Base-by-base conservation (phyloP, 2,888 invertebrate species). In the Cryptosula pallasiana region DNA sequence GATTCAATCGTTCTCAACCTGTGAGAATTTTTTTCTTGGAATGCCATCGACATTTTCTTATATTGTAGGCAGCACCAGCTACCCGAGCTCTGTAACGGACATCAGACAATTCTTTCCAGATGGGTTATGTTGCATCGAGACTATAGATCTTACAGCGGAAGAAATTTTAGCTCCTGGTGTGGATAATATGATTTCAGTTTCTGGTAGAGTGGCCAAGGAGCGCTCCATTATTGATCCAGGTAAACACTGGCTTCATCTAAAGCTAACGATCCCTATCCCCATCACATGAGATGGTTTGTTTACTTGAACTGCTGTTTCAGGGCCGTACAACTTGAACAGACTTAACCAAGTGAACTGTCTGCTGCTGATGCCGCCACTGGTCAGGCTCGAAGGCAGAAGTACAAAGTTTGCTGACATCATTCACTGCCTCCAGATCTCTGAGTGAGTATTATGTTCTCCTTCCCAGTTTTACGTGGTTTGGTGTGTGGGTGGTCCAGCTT, bases 61-160 rank as follows among this genome's bases (percentile, higher is more conserved):
- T 27, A 13, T 5, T 25, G 32, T 32, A 81, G 80, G 75, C 35
- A 79, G 80, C 23, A 69, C 58, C 34, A 76, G 73, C 35, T 80
- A 80, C 71, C 35, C 71, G 3, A 74, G 75, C n/a, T 76, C 81
- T 0, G 75, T 81, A 5, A 71, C 75, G 25, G 81, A 81, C 54
- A 74, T 76, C 73, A 78, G 77, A 58, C 27, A 72, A 20, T 79
- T 81, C 73, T 83, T 82, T 73, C 79, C 80, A 29, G 79, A 79
- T 72, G 82, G 82, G 55, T 73, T 82, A 13, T 81, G 82, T 72
- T 82, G 82, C 76, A 72, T 77, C 55, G 72, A 74, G 13, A 78
- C 75, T 32, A 74, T 74, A 13, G 75, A 78, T 32, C 70, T 79
- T 25, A 71, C 71, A 34, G 58, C 45, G 25, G 78, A 79, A 69